Percentiles rank a stretch among this genome's conserved stretches.
These are phyloP conservation scores for Sinella curviseta DNA, from an alignment of 1,140 invertebrate genomes.

Conservation along the genomic window DNA sequence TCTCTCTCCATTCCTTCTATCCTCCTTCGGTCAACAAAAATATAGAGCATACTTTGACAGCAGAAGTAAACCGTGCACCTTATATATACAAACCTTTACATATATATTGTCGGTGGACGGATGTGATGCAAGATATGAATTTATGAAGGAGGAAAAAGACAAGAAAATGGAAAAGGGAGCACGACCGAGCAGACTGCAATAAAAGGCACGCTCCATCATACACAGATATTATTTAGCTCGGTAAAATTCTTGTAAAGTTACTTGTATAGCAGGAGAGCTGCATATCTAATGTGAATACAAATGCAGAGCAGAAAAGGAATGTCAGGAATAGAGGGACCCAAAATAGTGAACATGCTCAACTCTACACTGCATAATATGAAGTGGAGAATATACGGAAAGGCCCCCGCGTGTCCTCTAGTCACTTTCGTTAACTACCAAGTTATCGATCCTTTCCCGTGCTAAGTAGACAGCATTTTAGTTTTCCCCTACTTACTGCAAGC, in stretches of 20 bases:
- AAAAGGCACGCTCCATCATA: too few relatives aligned
- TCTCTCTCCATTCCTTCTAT: too few relatives aligned
- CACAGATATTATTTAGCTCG: not conserved
- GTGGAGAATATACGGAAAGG: conserved; percentile 4
- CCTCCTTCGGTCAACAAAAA: not conserved
- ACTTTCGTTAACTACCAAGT: not conserved
- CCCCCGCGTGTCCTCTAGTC: conserved; percentile 14
- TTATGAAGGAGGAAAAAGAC: not conserved
- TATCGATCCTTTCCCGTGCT: conserved; percentile 7
- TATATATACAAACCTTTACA: too few relatives aligned
- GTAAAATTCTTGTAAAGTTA: not conserved
- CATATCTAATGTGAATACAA: not conserved
- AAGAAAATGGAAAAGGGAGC: not conserved
- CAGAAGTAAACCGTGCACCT: not conserved
- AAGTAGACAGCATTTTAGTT: too few relatives aligned
- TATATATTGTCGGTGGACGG: too few relatives aligned
- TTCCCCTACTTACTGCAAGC: too few relatives aligned
- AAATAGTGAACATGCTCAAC: too few relatives aligned
- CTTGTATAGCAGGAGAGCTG: not conserved
- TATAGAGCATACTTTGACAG: not conserved
- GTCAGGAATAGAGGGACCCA: not conserved
- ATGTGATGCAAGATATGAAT: too few relatives aligned
- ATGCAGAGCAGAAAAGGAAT: not conserved
- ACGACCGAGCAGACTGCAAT: too few relatives aligned
- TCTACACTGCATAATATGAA: too few relatives aligned